Base-by-base conservation (phyloP, 2,113 vertebrate genomes). In the Platanista minor region DNA sequence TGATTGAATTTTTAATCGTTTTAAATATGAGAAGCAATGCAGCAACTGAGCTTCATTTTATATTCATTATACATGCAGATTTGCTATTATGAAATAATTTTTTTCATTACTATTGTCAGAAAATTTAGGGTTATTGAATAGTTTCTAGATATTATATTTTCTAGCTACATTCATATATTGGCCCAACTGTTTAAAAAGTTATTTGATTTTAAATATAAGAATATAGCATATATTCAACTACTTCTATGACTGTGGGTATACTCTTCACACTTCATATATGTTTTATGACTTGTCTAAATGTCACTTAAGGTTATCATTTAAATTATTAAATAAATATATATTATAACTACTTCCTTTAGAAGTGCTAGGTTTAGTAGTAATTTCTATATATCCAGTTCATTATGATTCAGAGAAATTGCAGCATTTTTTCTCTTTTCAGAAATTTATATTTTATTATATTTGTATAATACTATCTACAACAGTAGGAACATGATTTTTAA, bases 341-440 rank as follows among this genome's bases (percentile, higher is more conserved):
- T 57, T 33, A 33, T 41, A 43, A 49, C 25, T 54, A 21, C 7
- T 80, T 62, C 6, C 18, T 61, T 85, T 75, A 12, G 1, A 87
- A 94, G 33, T 72, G 18, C n/a, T 89, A 74, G 27, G 36, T 61
- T 72, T 31, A 21, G 18, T 67, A 72, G 33, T 77, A 74, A 85
- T 88, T 88, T 84, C 43, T 41, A 31, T 84, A 43, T 92, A 80
- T 91, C 71, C 66, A 71, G 95, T 54, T 93, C 72, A 91, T 39
- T 94, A 81, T 95, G 90, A 97, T 94, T 95, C 93, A 96, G 75
- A 95, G 78, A 83, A 81, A 95, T 39, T 87, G n/a, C 3, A 91
- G 2, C 27, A 71, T 84, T 97, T 54, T 88, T 95, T 49, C 95
- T 97, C 39, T 98, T 93, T 46, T 39, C 59, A 72, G 46, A 96